phyloP scores from a whole-genome alignment of 2,888 invertebrate genomes.

The Autographa gamma region DNA sequence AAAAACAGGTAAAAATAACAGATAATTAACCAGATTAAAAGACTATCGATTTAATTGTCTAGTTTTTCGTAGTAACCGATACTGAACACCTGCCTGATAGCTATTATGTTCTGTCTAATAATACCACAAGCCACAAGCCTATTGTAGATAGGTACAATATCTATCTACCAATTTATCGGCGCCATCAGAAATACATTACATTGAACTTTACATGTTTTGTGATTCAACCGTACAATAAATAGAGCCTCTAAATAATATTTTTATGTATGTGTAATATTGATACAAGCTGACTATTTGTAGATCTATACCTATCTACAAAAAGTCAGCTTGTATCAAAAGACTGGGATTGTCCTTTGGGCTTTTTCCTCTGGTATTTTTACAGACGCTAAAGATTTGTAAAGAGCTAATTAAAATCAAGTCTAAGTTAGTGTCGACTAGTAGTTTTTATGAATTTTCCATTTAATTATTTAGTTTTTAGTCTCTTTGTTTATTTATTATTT shows the following conservation, averaged over 20 bases:
- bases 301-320: too few relatives aligned
- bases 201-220: constrained; percentile 1
- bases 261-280: not conserved
- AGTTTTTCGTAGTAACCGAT: not conserved
- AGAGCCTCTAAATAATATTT: not conserved
- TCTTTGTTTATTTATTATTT: too few relatives aligned
- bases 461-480: too few relatives aligned
- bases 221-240: constrained; percentile 1
- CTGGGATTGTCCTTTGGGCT: not conserved
- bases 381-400: not conserved
- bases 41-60: not conserved
- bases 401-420: too few relatives aligned
- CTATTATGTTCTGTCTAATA: not conserved
- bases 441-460: too few relatives aligned
- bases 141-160: not conserved
- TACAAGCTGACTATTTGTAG: too few relatives aligned
- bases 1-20: not conserved
- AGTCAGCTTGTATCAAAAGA: not conserved
- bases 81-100: not conserved
- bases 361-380: not conserved
- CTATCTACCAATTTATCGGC: not conserved
- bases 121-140: not conserved
- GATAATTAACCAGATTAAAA: not conserved
- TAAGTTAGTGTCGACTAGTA: too few relatives aligned
- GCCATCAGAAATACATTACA: constrained; percentile 4